Evolutionary conservation across 2,888 invertebrate species (phyloP).

Genomic region (Tachina grossa): DNA sequence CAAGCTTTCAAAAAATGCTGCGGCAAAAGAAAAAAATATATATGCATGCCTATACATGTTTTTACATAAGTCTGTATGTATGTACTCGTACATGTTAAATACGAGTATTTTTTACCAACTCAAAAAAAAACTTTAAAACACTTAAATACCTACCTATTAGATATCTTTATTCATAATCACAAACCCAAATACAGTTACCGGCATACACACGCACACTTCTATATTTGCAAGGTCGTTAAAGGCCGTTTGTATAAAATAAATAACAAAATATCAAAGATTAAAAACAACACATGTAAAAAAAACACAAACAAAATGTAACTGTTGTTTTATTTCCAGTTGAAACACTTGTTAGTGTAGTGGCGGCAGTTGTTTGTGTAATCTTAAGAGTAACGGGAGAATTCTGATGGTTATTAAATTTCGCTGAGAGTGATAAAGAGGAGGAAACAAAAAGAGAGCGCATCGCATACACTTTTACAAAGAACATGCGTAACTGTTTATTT

Average conservation of each 20-base stretch:
- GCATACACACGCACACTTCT: slow-evolving; percentile 37
- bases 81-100: background rate
- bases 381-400: background rate
- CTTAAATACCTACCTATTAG: too few species aligned
- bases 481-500: slow-evolving; percentile 68
- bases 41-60: too few species aligned
- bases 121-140: too few species aligned
- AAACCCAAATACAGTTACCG: background rate
- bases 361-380: background rate
- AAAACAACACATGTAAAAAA: slow-evolving; percentile 41
- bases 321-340: slow-evolving; percentile 14
- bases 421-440: background rate
- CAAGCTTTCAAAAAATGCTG: too few species aligned
- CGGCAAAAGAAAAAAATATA: too few species aligned
- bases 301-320: slow-evolving; percentile 35
- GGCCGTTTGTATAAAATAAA: slow-evolving; percentile 80
- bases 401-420: background rate
- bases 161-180: background rate
- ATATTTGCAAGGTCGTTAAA: slow-evolving; percentile 79
- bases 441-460: background rate
- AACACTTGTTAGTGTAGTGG: background rate
- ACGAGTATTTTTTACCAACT: too few species aligned
- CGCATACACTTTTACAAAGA: slow-evolving; percentile 15
- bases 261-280: background rate
- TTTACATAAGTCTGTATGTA: too few species aligned